Evolutionary conservation across 2,888 invertebrate genomes (phyloP), one percentile per base, ranked within the genome.

Genomic region (Ectropis crepuscularia): DNA sequence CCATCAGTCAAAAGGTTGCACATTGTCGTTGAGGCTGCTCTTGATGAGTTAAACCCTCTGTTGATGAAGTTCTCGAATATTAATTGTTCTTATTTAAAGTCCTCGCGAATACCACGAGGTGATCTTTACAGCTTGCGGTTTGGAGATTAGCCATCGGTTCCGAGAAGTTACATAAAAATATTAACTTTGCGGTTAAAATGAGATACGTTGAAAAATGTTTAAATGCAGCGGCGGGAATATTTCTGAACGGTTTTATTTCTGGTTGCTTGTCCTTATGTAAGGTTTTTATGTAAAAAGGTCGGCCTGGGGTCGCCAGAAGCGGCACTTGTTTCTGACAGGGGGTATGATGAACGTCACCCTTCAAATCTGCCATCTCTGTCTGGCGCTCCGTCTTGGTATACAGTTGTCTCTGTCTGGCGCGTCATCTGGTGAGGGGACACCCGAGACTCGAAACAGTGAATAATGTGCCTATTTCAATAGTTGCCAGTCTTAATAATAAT

Each of bases 381-480:
- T 71, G 16, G 10, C 51, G 28, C 86, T 82, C 88, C 89, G 88
- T 90, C 90, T 90, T 86, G 87, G 79, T 71, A 68, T 53, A 65
- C 63, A 49, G 45, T 78, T 72, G 70, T 87, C 88, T 74, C 86
- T 67, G 69, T 88, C 88, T 70, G 65, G 67, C 86, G 42, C 77
- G 88, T 90, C 90, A 90, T 90, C 88, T 90, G 91, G 88, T 89
- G 76, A 86, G 87, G 89, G 89, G 86, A 82, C 77, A 88, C 89
- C 87, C 89, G 86, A 83, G 86, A 82, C 89, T 90, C 88, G 89
- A 86, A 88, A 90, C 90, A 88, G 86, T 88, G 89, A 88, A 88
- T 89, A 90, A 88, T 89, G 85, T 88, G 16, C 53, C 63, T 37
- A 87, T 89, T 83, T 83, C 82, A 87, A 83, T 78, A 75, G 68